Base-by-base conservation (phyloP, 2,888 invertebrate genomes). In the Noctua janthe region DNA sequence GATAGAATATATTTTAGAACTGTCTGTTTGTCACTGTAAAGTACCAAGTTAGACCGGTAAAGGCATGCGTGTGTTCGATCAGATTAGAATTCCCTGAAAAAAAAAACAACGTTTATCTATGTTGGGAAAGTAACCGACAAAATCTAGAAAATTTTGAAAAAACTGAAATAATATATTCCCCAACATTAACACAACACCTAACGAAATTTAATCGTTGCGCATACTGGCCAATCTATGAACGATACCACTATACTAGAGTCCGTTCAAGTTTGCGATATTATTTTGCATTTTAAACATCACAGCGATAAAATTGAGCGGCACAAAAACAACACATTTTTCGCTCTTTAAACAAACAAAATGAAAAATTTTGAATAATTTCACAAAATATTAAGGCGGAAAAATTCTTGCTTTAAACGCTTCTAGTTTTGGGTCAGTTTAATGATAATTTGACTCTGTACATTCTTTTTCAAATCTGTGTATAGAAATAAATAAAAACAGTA, bases 1-100 rank as follows among this genome's bases (percentile, higher is more conserved):
- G 88, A 89, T 91, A 90, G 91, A 92, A 92, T 94, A 93, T 92
- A 92, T 92, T 92, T 92, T 91, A 88, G 85, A 89, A 85, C 88
- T 90, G 90, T 90, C 86, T 79, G 84, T 84, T 88, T 87, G 86
- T 87, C 77, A 83, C 86, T 73, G 78, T 85, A 82, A 85, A 85
- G 74, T 80, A 81, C 77, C 86, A 70, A 74, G 88, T 86, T 85
- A 80, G 85, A n/a, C 66, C 49, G 62, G 47, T 69, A 59, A 78
- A 80, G 76, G 77, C 66, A 81, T 80, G 67, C 64, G 71, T 67
- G 84, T 71, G 74, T 89, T 43, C 72, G 56, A 88, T 85, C 74
- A 81, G 85, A 87, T 84, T 79, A 76, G 54, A 67, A 20, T 13
- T 51, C 2, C 17, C 29, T 29, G n/a, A 67, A 82, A 82, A 83